phyloP scores from a whole-genome alignment of 2,888 invertebrate genomes.

The Cenopis cana region DNA sequence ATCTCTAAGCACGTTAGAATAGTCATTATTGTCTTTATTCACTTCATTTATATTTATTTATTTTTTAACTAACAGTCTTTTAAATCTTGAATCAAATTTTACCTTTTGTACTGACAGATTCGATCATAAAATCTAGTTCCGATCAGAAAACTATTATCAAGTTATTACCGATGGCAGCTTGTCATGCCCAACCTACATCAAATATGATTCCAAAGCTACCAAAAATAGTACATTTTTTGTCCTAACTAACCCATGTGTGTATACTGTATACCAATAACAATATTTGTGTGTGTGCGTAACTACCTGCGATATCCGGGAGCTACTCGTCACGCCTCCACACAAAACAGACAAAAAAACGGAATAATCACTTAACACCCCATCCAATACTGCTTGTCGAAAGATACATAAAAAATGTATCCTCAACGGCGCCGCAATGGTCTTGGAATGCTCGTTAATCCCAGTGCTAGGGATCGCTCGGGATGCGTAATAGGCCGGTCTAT shows the following conservation, averaged over 20 bases:
- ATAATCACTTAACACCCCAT: slow-evolving; percentile 67
- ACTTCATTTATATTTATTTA: too few species aligned
- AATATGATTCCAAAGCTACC: slow-evolving; percentile 38
- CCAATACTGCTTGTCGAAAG: slow-evolving; percentile 59
- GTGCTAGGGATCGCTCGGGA: slow-evolving; percentile 48
- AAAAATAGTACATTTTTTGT: slow-evolving; percentile 45
- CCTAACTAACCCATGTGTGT: slow-evolving; percentile 28
- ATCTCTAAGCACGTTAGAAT: too few species aligned
- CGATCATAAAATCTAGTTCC: slow-evolving; percentile 5
- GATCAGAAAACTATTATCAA: slow-evolving; percentile 15
- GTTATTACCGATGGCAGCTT: neutral
- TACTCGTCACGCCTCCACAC: slow-evolving; percentile 67
- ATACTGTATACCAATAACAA: slow-evolving; percentile 24
- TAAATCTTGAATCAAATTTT: neutral
- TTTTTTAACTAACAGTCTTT: too few species aligned
- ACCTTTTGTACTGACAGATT: neutral
- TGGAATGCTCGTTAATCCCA: slow-evolving; percentile 43
- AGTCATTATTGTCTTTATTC: too few species aligned
- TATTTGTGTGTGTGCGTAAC: slow-evolving; percentile 70
- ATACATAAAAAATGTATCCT: slow-evolving; percentile 51
- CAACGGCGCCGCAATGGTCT: slow-evolving; percentile 54
- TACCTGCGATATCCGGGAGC: slow-evolving; percentile 80
- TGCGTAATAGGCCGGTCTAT: slow-evolving; percentile 54
- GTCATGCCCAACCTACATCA: slow-evolving; percentile 40
- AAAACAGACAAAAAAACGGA: slow-evolving; percentile 67